These are phyloP conservation scores for Temnothorax nylanderi DNA, from an alignment of 1,140 invertebrate genomes.

Conservation along the genomic window DNA sequence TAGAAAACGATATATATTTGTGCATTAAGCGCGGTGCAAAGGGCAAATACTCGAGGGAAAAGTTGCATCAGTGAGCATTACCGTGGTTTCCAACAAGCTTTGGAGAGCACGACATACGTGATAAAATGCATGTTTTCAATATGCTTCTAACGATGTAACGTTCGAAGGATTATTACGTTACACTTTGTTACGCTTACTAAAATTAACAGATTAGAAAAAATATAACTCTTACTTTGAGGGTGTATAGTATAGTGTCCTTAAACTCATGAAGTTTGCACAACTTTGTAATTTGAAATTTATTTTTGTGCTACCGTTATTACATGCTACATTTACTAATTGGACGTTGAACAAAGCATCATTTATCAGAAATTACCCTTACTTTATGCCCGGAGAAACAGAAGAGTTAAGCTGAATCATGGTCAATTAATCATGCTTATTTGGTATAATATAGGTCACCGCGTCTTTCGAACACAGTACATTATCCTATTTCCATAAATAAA, in stretches of 20 bases:
- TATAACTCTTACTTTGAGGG: not conserved
- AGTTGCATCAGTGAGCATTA: conserved; percentile 21
- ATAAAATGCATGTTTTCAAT: conserved; percentile 29
- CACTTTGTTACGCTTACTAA: not conserved
- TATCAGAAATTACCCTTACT: conserved; percentile 58
- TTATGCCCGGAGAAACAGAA: conserved; percentile 54
- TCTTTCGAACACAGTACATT: conserved; percentile 26
- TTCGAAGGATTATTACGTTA: conserved; percentile 8
- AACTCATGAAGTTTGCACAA: not conserved
- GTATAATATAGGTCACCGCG: conserved; percentile 41
- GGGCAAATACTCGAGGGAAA: conserved; percentile 42
- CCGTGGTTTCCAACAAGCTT: not conserved
- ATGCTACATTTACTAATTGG: conserved; percentile 48
- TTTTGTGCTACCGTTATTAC: not conserved
- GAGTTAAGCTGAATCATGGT: conserved; percentile 59
- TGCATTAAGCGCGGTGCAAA: conserved; percentile 46
- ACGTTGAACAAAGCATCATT: conserved; percentile 45
- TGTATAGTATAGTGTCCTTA: not conserved
- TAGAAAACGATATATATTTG: conserved; percentile 35
- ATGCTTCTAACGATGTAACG: not conserved
- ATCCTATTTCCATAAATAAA: conserved; percentile 45
- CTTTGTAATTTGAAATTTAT: not conserved
- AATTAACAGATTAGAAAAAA: conserved; percentile 10
- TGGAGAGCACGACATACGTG: not conserved
- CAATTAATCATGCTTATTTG: conserved; percentile 61